Conservation (phyloP, 2,113 vertebrate genomes). For the Bubo scandiacus region DNA sequence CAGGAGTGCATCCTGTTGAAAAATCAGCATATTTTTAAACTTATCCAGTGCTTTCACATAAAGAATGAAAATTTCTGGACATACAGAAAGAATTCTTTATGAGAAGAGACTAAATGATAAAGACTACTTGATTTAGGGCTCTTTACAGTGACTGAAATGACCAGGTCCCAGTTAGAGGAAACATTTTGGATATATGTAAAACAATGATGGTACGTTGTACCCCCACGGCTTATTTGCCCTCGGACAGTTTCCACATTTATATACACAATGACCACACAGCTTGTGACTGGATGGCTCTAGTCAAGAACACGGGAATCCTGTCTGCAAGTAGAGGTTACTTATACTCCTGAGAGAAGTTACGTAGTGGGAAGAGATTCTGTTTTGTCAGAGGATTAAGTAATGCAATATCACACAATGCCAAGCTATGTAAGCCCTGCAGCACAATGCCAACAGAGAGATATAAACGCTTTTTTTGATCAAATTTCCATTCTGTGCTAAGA, state of each 20-base stretch:
- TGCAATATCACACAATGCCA: not conserved
- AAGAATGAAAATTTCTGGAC: not conserved
- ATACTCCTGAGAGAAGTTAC: not conserved
- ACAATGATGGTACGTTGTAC: accelerated
- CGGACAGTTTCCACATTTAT: not conserved
- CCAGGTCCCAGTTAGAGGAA: not conserved
- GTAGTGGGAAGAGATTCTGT: not conserved
- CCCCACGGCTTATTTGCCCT: accelerated
- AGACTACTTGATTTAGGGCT: not conserved
- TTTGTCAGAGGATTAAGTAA: not conserved
- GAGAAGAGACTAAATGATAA: not conserved
- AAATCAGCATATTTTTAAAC: not conserved
- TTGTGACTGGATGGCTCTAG: not conserved
- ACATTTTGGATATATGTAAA: not conserved
- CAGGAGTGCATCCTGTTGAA: not conserved
- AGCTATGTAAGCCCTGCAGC: not conserved
- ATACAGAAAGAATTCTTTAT: not conserved
- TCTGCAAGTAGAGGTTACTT: not conserved
- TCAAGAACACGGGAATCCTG: not conserved
- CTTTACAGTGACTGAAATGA: not conserved
- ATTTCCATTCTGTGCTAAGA: not conserved
- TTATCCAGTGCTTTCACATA: not conserved
- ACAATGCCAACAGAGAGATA: not conserved
- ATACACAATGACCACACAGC: not conserved
- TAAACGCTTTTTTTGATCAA: not conserved